Base-by-base conservation (phyloP, 2,797 vertebrate genomes). In the Spatula clypeata region DNA sequence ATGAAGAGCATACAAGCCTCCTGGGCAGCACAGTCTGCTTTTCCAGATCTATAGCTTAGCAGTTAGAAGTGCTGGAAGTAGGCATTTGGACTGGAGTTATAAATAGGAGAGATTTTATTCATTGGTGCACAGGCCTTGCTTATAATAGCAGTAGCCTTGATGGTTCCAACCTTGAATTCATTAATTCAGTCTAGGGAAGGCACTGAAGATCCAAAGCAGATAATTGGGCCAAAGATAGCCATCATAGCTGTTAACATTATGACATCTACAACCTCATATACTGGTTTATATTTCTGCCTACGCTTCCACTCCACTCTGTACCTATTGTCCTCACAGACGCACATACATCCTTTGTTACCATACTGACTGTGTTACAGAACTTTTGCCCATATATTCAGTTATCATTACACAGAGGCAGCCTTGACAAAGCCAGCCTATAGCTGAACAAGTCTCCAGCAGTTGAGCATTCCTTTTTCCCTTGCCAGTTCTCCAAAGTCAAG, bases 401-500 rank as follows among this genome's bases (percentile, higher is more conserved):
- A 12, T 6, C 21, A 9, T 40, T 55, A 45, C 31, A 9, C 26
- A 1, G 57, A 82, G 77, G 53, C 67, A 61, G 57, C 5, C 70
- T 9, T 29, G 51, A 60, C 70, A 90, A 53, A 84, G 82, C 36
- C 74, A 67, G 95, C 26, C 74, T 26, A 24, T 24, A 88, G 85
- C 58, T 16, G 54, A 76, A 54, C 29, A 19, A 45, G 34, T 34
- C 74, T 83, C 72, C 9, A 80, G 71, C 88, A 79, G 47, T 61
- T 36, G 21, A 80, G 62, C 47, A 23, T 89, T 85, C 72, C 75
- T 79, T 27, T 42, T 58, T 79, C 72, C 86, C 64, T 34, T 89
- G 93, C 90, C 94, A 94, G 84, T 71, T 94, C 80, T 88, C 53
- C 51, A n/a, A 93, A 93, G 86, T 88, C 96, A 93, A 1, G 13